These are phyloP conservation scores for Euspilapteryx auroguttella DNA, from an alignment of 2,888 invertebrate species.

Conservation along the genomic window DNA sequence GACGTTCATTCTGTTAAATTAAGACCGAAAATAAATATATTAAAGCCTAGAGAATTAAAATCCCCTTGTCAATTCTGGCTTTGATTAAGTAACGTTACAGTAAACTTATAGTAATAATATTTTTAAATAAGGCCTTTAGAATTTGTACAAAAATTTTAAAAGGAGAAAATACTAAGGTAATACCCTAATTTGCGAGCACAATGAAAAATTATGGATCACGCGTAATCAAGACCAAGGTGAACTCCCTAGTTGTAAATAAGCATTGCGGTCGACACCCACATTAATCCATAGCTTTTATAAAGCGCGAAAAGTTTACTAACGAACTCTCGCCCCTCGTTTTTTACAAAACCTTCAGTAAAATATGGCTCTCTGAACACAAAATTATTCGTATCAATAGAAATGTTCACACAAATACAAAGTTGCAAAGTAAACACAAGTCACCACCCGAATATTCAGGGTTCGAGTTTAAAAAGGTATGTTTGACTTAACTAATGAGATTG, in stretches of 20 bases:
- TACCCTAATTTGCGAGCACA: too few relatives aligned
- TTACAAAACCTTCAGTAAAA: conserved; percentile 32
- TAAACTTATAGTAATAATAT: too few relatives aligned
- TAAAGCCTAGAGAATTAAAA: too few relatives aligned
- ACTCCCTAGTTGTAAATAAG: conserved; percentile 62
- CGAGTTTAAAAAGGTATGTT: conserved; percentile 50
- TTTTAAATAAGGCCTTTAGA: too few relatives aligned
- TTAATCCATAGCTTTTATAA: conserved; percentile 51
- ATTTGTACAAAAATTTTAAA: too few relatives aligned
- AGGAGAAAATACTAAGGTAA: too few relatives aligned
- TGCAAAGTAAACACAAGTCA: conserved; percentile 28
- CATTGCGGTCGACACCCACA: conserved; percentile 42
- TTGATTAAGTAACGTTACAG: too few relatives aligned
- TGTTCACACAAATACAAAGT: conserved; percentile 27
- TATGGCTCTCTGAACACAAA: conserved; percentile 32
- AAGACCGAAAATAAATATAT: too few relatives aligned
- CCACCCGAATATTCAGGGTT: conserved; percentile 19
- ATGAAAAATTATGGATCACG: too few relatives aligned
- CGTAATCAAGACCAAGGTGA: too few relatives aligned
- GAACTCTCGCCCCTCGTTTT: conserved; percentile 28
- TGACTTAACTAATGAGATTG: conserved; percentile 52
- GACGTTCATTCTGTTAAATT: too few relatives aligned
- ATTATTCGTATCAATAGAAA: conserved; percentile 57
- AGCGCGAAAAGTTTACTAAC: conserved; percentile 47
- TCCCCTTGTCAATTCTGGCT: too few relatives aligned